Evolutionary conservation across 2,888 invertebrate genomes (phyloP).

Genomic region (Brachyptera risi): DNA sequence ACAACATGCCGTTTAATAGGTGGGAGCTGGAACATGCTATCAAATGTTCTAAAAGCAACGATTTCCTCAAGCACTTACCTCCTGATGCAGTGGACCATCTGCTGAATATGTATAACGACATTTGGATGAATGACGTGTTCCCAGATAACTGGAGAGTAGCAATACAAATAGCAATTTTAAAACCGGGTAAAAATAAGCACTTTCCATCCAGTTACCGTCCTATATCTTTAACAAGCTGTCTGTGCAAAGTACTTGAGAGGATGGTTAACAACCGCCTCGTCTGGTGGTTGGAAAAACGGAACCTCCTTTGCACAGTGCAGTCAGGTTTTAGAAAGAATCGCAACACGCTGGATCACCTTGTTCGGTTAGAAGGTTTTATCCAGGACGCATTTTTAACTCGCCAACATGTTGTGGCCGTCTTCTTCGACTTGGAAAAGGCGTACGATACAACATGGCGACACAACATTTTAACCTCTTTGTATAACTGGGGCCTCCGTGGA

Average conservation of each 20-base stretch:
- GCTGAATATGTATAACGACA: background rate
- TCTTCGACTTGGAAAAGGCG: slow-evolving; percentile 31
- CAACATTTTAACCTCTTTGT: slow-evolving; percentile 27
- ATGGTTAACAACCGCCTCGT: slow-evolving; percentile 35
- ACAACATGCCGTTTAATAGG: slow-evolving; percentile 6
- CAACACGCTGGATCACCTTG: no score
- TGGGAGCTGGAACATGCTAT: slow-evolving; percentile 12
- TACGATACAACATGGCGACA: slow-evolving; percentile 33
- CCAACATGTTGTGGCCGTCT: slow-evolving; percentile 34
- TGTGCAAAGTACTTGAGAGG: slow-evolving; percentile 36
- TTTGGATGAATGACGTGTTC: slow-evolving; percentile 1
- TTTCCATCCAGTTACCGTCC: slow-evolving; percentile 32
- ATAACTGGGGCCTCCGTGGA: slow-evolving; percentile 29
- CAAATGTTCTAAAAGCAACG: slow-evolving; percentile 2
- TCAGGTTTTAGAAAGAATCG: no score
- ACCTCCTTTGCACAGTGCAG: slow-evolving; percentile 29
- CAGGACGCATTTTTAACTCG: slow-evolving; percentile 32
- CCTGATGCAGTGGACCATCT: background rate
- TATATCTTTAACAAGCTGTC: slow-evolving; percentile 36
- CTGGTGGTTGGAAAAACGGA: slow-evolving; percentile 32
- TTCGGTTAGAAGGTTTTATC: no score
- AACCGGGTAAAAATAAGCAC: background rate
- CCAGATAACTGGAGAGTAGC: slow-evolving; percentile 14
- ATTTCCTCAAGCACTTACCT: background rate
- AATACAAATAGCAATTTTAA: background rate